Evolutionary conservation across 2,113 vertebrate genomes (phyloP).

Genomic region (Neolamprologus sp.): DNA sequence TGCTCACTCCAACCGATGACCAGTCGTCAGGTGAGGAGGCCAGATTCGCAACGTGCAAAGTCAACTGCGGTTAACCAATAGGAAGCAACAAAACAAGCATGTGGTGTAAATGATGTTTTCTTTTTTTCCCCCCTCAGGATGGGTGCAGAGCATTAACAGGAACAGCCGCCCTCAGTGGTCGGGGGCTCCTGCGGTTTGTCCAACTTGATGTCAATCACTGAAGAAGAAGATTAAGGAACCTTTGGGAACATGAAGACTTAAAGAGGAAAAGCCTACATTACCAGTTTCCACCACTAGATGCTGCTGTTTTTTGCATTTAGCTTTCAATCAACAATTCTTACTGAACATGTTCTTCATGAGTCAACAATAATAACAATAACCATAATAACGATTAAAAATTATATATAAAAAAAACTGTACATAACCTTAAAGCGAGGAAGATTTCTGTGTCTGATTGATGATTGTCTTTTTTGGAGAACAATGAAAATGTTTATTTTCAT

Average conservation of each 20-base stretch:
- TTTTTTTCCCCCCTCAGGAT: background rate
- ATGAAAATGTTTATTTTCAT: background rate
- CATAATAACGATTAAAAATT: background rate
- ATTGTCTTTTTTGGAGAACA: background rate
- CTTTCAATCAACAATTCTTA: background rate
- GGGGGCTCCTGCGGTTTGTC: conserved; percentile 86
- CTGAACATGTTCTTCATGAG: background rate
- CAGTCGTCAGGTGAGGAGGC: conserved; percentile 53
- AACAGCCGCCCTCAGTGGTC: conserved; percentile 81
- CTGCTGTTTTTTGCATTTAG: background rate
- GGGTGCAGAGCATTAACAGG: conserved; percentile 77
- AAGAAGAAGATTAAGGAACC: conserved; percentile 66
- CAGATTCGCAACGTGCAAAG: conserved; percentile 74
- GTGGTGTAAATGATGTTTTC: conserved; percentile 64
- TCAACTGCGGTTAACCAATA: conserved; percentile 81
- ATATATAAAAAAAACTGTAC: background rate
- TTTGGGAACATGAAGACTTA: background rate
- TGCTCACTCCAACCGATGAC: conserved; percentile 62
- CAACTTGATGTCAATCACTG: conserved; percentile 93
- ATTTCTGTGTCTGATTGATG: background rate
- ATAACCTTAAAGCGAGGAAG: background rate
- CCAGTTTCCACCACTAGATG: conserved; percentile 11
- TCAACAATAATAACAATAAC: background rate
- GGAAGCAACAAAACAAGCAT: conserved; percentile 85
- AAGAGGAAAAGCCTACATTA: background rate